Conservation (phyloP, 2,888 invertebrate species). For the Thalpophila matura region DNA sequence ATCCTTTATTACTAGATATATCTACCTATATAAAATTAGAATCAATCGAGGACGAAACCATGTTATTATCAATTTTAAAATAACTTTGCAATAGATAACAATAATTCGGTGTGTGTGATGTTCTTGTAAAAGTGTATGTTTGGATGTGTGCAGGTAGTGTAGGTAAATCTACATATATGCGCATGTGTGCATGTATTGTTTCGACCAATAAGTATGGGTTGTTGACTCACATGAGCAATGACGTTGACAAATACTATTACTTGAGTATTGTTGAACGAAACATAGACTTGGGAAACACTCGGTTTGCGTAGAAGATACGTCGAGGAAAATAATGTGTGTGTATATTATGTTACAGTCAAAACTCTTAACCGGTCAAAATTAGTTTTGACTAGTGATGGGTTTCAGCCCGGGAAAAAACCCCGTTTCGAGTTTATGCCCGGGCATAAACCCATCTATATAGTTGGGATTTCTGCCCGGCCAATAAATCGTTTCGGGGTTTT, state of each 20-base stretch:
- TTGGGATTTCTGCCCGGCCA: too few relatives aligned
- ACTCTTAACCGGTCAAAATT: too few relatives aligned
- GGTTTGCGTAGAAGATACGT: constrained; percentile 1
- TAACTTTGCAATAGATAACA: constrained; percentile 4
- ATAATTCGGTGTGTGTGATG: background rate
- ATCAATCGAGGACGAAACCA: constrained; percentile 1
- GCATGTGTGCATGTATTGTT: too few relatives aligned
- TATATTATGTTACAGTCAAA: too few relatives aligned
- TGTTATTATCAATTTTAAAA: background rate
- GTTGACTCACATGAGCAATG: constrained; percentile 27
- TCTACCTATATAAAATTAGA: background rate
- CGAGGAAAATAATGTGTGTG: constrained; percentile 23
- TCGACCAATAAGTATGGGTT: constrained; percentile 1
- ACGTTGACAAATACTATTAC: constrained; percentile 25
- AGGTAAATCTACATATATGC: too few relatives aligned
- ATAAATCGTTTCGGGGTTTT: too few relatives aligned
- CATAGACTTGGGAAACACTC: constrained; percentile 12
- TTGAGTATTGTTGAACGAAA: background rate
- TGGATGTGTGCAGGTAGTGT: background rate
- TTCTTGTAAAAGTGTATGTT: background rate
- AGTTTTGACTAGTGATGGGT: too few relatives aligned
- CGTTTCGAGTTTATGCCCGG: too few relatives aligned
- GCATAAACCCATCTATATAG: too few relatives aligned
- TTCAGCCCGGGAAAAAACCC: too few relatives aligned
- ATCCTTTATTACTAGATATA: background rate